Base-by-base conservation (phyloP, 2,113 vertebrate genomes). In the Gila orcuttii region DNA sequence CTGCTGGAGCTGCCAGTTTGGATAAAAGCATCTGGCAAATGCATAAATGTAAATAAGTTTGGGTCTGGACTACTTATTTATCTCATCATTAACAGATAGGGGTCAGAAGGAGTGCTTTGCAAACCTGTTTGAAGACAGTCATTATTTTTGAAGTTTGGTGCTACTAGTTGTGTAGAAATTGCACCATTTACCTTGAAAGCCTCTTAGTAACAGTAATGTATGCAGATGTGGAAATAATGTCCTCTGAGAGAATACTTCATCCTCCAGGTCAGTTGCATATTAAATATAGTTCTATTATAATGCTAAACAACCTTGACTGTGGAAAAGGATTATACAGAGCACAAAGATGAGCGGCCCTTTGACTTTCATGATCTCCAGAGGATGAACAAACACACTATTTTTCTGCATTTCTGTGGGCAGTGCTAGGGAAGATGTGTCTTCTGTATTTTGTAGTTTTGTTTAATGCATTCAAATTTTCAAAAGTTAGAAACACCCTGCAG, bases 331-430 rank as follows among this genome's bases (percentile, higher is more conserved):
- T 64, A 47, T 80, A 64, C 23, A 64, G 4, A 78, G 55, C 50
- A 57, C 50, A 57, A 57, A 78, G 28, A 78, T 28, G 6, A 23
- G 28, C 45, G 17, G 36, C 36, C 11, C n/a, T 47, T 80, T 66
- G 59, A 80, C 79, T 64, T 80, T 80, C 59, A 80, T 21, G 59
- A 80, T 80, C 59, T 66, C 5, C 76, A 60, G 57, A 45, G 78
- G 12, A 80, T 28, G 45, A 80, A 66, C 59, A 80, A 60, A 42
- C 78, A 17, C 12, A 23, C 31, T n/a, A 6, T 39, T 42, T 19
- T 39, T 28, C 17, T 11, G 9, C 19, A 36, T 62, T 19, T 45
- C 55, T 57, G 19, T 57, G 19, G 19, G 55, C 19, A 21, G 55
- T 3, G 55, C 55, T 21, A 57, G 55, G 6, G 19, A 57, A 55